These are phyloP conservation scores for Xestia ashworthii DNA, from an alignment of 2,888 invertebrate genomes.

Conservation along the genomic window DNA sequence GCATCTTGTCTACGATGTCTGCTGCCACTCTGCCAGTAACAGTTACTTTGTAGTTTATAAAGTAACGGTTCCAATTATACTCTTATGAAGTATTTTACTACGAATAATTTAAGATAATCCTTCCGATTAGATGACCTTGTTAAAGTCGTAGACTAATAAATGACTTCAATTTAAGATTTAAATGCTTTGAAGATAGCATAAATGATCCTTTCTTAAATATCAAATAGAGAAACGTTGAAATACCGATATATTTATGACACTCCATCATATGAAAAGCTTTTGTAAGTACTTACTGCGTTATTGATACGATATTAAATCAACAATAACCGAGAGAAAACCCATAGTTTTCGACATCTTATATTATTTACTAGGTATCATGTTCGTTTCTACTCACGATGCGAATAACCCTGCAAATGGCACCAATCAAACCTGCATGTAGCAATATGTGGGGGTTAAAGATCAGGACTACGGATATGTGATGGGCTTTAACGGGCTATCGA, in stretches of 20 bases:
- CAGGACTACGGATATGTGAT: constrained; percentile 39
- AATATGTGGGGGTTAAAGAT: constrained; percentile 61
- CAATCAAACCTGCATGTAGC: constrained; percentile 53
- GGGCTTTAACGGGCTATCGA: constrained; percentile 25
- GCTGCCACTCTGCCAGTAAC: constrained; percentile 10
- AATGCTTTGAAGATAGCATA: not conserved
- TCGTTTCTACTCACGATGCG: constrained; percentile 12
- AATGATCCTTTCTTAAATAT: not conserved
- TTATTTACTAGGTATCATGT: constrained; percentile 18
- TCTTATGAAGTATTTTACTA: not conserved
- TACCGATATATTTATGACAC: not conserved
- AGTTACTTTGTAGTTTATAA: constrained; percentile 14
- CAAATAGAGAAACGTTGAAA: not conserved
- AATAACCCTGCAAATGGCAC: constrained; percentile 38
- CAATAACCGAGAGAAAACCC: constrained; percentile 3
- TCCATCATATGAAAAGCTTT: no score
- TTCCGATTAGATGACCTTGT: not conserved
- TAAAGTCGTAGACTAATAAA: constrained; percentile 9
- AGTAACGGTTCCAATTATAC: constrained; percentile 16
- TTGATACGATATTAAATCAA: not conserved
- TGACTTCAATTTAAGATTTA: not conserved
- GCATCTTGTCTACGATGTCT: constrained; percentile 29
- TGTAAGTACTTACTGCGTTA: not conserved
- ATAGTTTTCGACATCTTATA: constrained; percentile 32
- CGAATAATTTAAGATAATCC: not conserved